Evolutionary conservation across 2,888 invertebrate genomes (phyloP), one percentile per base, ranked within the genome.

Genomic region (Eudasyphora cyanicolor): DNA sequence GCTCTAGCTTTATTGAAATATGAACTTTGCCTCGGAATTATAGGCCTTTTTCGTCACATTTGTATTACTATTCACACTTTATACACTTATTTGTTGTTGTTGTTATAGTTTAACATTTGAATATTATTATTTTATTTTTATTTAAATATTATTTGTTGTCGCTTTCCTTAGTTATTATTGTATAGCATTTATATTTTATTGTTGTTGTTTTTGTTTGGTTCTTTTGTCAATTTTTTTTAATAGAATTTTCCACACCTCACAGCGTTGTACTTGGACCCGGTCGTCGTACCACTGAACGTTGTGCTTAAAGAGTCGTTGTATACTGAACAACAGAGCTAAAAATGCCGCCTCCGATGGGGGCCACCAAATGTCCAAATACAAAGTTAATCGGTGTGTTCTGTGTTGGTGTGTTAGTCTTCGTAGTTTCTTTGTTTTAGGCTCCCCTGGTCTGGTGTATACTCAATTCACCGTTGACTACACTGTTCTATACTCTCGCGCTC

Each of bases 241-340:
- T 67, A 80, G 67, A 79, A 84, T 73, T 51, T 82, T 81, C 84
- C 84, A 78, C 81, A 84, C 76, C 64, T 71, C 73, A 29, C 45
- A 67, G 73, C 73, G 54, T 70, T 45, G 42, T 62, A 71, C 71
- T 73, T 64, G 42, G 76, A 78, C 67, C 76, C 79, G 81, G 69
- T 32, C 21, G 27, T 73, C 71, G 78, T 81, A 81, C 38, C 38
- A 67, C 67, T 14, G 76, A 71, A 62, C 81, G 81, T 81, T 76
- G 51, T 76, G 79, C 70, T 79, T 67, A 76, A 84, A 84, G 81
- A 84, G 84, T 67, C 81, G 78, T 67, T 73, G 76, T 79, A 71
- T 73, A 84, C 84, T 84, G 84, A 81, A 78, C 83, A 81, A 78
- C 83, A 71, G 45, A 73, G 49, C 67, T 38, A 42, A 69, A 78